Evolutionary conservation across 1,140 invertebrate genomes (phyloP), one percentile per base, ranked within the genome.

Genomic region (Drosophila oshimai): DNA sequence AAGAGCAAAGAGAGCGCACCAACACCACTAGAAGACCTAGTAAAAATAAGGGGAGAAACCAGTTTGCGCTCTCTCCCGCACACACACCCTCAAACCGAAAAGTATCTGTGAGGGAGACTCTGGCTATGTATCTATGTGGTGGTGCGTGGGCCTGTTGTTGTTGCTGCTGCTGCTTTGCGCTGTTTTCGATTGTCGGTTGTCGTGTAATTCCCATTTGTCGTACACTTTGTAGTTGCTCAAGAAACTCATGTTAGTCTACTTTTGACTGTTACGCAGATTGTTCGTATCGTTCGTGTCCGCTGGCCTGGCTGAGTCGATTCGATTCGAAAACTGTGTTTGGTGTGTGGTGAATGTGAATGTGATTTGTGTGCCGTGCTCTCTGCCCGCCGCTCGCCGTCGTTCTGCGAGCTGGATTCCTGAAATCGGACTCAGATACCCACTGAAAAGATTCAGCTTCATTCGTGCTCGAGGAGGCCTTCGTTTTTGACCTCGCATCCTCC

Each of bases 231-330:
- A 90, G 77, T 90, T 90, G 89, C 89, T 89, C 89, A 90, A 90
- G 81, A 89, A 90, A 90, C 81, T 90, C 87, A 88, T 90, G 89
- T 90, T 90, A 90, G 89, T 90, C 89, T 90, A 90, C 89, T 90
- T 90, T 90, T 90, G 89, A 89, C 89, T 90, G 89, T 90, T 90
- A 89, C 87, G 89, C 89, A 89, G 89, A 88, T 90, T 90, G 89
- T 90, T 90, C 79, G 88, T 79, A 84, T 80, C 62, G 54, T 62
- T 74, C 71, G 76, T 70, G 61, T 64, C 46, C 54, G 39, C 28
- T 45, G 70, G 42, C 28, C 42, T 49, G 18, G 46, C 57, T 34
- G n/a, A n/a, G n/a, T n/a, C n/a, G n/a, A n/a, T n/a, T n/a, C n/a
- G n/a, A n/a, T n/a, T n/a, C n/a, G n/a, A n/a, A n/a, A n/a, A n/a